Conservation (phyloP, 2,113 vertebrate genomes). For the Sorex araneus region DNA sequence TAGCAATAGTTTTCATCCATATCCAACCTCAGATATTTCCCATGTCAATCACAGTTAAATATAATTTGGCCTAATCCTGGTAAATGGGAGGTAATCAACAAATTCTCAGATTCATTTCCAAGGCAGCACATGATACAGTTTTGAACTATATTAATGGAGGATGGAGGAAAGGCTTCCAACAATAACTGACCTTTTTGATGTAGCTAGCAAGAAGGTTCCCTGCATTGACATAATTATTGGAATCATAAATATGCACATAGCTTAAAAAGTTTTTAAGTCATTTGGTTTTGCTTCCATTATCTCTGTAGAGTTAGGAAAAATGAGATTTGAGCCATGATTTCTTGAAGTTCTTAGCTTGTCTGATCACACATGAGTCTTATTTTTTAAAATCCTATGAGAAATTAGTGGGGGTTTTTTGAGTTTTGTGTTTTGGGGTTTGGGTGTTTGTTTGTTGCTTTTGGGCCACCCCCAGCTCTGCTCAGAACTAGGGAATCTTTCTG, state of each 20-base stretch:
- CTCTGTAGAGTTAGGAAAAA: conserved; percentile 24
- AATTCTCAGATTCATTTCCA: conserved; percentile 10
- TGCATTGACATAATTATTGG: conserved; percentile 29
- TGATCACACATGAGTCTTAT: neutral
- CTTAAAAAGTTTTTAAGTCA: conserved; percentile 20
- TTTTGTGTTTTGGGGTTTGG: too few relatives aligned
- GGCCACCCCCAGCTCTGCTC: too few relatives aligned
- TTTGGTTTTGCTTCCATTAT: conserved; percentile 42
- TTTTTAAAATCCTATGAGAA: neutral
- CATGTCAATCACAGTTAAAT: conserved; percentile 67
- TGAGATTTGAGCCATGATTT: conserved; percentile 25
- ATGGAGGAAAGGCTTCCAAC: conserved; percentile 43
- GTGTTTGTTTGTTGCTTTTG: too few relatives aligned
- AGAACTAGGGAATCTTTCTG: too few relatives aligned
- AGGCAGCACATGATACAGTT: conserved; percentile 53
- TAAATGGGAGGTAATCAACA: conserved; percentile 69
- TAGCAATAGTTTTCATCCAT: conserved; percentile 43
- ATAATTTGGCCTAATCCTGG: conserved; percentile 68
- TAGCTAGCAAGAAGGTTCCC: conserved; percentile 29
- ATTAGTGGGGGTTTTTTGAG: neutral
- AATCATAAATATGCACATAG: conserved; percentile 13
- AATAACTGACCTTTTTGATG: conserved; percentile 41
- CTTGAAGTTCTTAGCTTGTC: conserved; percentile 46
- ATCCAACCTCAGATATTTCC: conserved; percentile 43
- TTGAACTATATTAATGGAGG: conserved; percentile 50